These are phyloP conservation scores for Calephelis virginiensis DNA, from an alignment of 1,140 invertebrate species.

Conservation along the genomic window DNA sequence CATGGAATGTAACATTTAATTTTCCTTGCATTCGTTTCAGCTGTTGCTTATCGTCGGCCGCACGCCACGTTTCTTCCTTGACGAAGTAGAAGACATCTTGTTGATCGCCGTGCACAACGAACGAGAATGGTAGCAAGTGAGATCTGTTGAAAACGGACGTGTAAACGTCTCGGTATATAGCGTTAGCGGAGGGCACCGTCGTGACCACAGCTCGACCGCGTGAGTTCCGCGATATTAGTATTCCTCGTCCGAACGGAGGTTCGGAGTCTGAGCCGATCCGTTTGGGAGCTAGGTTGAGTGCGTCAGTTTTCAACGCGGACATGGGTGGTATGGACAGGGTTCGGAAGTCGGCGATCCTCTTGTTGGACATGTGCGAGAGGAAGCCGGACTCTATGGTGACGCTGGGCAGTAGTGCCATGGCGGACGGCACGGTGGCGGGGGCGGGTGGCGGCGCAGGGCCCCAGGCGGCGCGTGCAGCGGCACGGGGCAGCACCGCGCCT, in stretches of 20 bases:
- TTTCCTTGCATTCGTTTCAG: conserved; percentile 92
- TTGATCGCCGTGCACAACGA: conserved; percentile 91
- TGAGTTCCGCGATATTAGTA: conserved; percentile 89
- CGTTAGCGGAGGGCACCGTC: conserved; percentile 90
- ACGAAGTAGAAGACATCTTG: conserved; percentile 98
- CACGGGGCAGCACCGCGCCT: conserved; percentile 80
- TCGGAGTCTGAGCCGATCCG: conserved; percentile 87
- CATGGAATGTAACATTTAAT: conserved; percentile 96
- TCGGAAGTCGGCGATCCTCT: conserved; percentile 85
- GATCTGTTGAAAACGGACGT: conserved; percentile 96
- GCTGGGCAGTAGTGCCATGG: conserved; percentile 76
- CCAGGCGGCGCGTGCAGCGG: conserved; percentile 82
- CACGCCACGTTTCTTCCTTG: conserved; percentile 93
- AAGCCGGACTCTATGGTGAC: conserved; percentile 88
- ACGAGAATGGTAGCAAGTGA: conserved; percentile 91
- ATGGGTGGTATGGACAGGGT: conserved; percentile 85
- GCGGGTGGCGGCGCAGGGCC: conserved; percentile 76
- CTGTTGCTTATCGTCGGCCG: conserved; percentile 91
- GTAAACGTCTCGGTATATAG: conserved; percentile 94
- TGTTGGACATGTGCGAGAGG: conserved; percentile 86
- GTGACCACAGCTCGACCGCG: conserved; percentile 91
- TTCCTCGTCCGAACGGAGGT: conserved; percentile 94
- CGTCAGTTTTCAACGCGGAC: conserved; percentile 86
- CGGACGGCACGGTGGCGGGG: conserved; percentile 69
- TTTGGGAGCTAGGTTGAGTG: conserved; percentile 83